Conservation (phyloP, 2,113 vertebrate genomes). For the Trematomus loennbergii region DNA sequence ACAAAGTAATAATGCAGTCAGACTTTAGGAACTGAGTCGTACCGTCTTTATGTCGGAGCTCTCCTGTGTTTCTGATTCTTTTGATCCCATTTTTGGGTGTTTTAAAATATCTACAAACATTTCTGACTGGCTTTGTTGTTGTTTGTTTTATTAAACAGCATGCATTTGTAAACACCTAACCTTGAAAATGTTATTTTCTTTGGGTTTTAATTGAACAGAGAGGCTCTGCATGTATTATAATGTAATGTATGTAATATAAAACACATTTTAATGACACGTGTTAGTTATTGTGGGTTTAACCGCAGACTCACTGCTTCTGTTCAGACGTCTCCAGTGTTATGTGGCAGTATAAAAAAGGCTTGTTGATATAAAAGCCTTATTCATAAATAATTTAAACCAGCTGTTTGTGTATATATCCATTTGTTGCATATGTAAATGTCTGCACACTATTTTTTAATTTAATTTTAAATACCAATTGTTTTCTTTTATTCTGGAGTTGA, state of each 20-base stretch:
- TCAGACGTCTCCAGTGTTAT: constrained; percentile 42
- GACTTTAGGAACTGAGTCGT: neutral
- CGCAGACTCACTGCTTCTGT: neutral
- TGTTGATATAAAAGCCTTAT: constrained; percentile 6
- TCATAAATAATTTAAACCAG: constrained; percentile 6
- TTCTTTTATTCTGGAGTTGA: neutral
- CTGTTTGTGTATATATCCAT: constrained; percentile 14
- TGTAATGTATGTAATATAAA: constrained; percentile 30
- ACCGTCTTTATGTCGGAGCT: constrained; percentile 1
- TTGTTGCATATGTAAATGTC: constrained; percentile 31
- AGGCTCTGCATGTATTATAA: constrained; percentile 31
- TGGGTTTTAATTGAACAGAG: neutral
- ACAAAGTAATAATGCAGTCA: neutral
- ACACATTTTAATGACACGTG: neutral
- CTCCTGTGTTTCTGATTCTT: constrained; percentile 21
- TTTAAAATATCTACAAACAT: constrained; percentile 39
- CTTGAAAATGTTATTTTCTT: neutral
- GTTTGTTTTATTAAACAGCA: constrained; percentile 23
- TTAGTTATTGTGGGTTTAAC: too few species aligned
- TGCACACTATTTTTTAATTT: constrained; percentile 7
- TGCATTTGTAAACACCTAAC: constrained; percentile 15
- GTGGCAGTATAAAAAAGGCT: neutral
- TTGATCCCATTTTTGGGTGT: constrained; percentile 15
- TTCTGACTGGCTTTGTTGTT: constrained; percentile 12
- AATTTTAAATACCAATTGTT: neutral